phyloP scores from a whole-genome alignment of 2,888 invertebrate species.

The Drosophila subsilvestris region DNA sequence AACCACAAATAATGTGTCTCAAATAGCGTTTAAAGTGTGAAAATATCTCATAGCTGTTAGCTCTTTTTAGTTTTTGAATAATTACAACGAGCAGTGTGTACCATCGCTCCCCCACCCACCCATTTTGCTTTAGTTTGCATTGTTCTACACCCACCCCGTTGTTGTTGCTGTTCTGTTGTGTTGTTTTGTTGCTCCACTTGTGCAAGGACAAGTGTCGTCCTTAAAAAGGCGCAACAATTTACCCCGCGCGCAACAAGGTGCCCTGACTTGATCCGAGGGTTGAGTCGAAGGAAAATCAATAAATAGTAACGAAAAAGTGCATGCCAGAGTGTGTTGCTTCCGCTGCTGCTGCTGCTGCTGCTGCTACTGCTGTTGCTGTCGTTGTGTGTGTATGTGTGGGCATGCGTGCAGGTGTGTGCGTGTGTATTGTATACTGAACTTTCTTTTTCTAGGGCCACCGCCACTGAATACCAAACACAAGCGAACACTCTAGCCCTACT shows the following conservation, averaged over 20 bases:
- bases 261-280: constrained; percentile 15
- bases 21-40: constrained; percentile 49
- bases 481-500: constrained; percentile 33
- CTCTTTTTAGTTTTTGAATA: constrained; percentile 34
- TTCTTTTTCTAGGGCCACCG: constrained; percentile 70
- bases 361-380: constrained; percentile 21
- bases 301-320: constrained; percentile 59
- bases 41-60: constrained; percentile 54
- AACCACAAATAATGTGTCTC: constrained; percentile 49
- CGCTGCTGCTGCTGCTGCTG: constrained; percentile 28
- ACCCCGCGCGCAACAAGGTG: constrained; percentile 63
- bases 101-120: background rate
- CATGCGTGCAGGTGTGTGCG: constrained; percentile 35
- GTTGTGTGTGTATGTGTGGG: constrained; percentile 37
- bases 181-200: constrained; percentile 24
- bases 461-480: constrained; percentile 35
- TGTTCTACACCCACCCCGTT: constrained; percentile 8
- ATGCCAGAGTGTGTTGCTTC: constrained; percentile 38
- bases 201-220: constrained; percentile 52
- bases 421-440: constrained; percentile 67
- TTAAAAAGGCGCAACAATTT: constrained; percentile 75
- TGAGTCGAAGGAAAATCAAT: constrained; percentile 70
- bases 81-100: constrained; percentile 21
- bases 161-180: constrained; percentile 18
- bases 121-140: background rate